Evolutionary conservation across 1,140 invertebrate genomes (phyloP).

Genomic region (Sinella curviseta): DNA sequence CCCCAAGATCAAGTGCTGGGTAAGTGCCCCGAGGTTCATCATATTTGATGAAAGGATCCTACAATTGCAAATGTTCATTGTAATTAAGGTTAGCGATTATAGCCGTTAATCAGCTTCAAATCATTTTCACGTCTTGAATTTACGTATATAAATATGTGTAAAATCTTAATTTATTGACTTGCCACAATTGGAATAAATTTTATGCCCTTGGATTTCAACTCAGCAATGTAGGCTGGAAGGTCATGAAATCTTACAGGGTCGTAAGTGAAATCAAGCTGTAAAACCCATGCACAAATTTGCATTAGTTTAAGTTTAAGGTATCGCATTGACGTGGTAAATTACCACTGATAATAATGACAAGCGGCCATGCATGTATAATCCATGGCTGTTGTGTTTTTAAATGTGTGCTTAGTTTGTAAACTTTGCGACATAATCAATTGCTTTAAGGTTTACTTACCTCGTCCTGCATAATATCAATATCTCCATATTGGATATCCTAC

Average conservation of each 20-base stretch:
- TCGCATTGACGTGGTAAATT: neutral
- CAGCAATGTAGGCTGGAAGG: constrained; percentile 23
- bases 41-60: constrained; percentile 42
- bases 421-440: too few species aligned
- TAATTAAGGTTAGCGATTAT: neutral
- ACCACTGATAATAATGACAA: neutral
- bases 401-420: too few species aligned
- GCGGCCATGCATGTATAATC: too few species aligned
- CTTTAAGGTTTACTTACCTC: too few species aligned
- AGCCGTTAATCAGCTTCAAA: neutral
- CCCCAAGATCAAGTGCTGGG: constrained; percentile 39
- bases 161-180: constrained; percentile 21
- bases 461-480: constrained; percentile 11
- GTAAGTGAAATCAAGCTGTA: constrained; percentile 10
- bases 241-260: neutral
- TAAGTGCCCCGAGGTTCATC: constrained; percentile 41
- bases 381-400: too few species aligned
- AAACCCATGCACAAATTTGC: neutral
- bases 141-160: neutral
- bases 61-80: neutral
- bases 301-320: neutral
- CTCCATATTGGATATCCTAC: constrained; percentile 20
- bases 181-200: constrained; percentile 48
- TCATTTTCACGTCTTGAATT: neutral
- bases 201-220: constrained; percentile 42